Base-by-base conservation (phyloP, 2,797 vertebrate genomes). In the Micromesistius poutassou region DNA sequence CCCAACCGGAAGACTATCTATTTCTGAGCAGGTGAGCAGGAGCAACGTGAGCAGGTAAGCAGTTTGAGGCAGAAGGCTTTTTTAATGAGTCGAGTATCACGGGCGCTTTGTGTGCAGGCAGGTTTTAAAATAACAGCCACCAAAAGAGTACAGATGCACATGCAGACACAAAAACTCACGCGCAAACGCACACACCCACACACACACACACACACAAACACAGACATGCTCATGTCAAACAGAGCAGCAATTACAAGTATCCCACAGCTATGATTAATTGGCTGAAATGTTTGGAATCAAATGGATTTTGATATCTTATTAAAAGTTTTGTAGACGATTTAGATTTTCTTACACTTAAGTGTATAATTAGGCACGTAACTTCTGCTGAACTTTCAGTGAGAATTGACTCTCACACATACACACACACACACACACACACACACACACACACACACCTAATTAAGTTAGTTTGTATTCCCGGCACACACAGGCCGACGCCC, bases 1-100 rank as follows among this genome's bases (percentile, higher is more conserved):
- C 81, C 46, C 74, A 74, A 85, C 72, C 82, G 78, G 80, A 62
- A 75, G 74, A 78, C 75, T 55, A 55, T 76, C 80, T 80, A 74
- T 30, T 71, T 78, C 76, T 78, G 62, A 80, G 79, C 31, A 78
- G 75, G 68, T n/a, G n/a, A n/a, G n/a, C n/a, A n/a, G n/a, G n/a
- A n/a, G 75, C 55, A 46, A 76, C 70, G 76, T 76, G 72, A 78
- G 81, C 82, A 85, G 77, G 81, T 83, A 84, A 88, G 85, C 79
- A 78, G 55, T 80, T 88, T 80, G 70, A 82, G 79, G 88, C 19
- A 12, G n/a, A 9, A 72, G 42, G 66, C 82, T 46, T 46, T 13
- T 16, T 12, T 42, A 55, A 22, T 19, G 16, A 55, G 19, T 19
- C 22, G 46, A 22, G 46, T 19, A 22, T 55, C 19, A 55, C 3